phyloP scores from a whole-genome alignment of 2,797 vertebrate genomes.

The Leptoclinus maculatus region DNA sequence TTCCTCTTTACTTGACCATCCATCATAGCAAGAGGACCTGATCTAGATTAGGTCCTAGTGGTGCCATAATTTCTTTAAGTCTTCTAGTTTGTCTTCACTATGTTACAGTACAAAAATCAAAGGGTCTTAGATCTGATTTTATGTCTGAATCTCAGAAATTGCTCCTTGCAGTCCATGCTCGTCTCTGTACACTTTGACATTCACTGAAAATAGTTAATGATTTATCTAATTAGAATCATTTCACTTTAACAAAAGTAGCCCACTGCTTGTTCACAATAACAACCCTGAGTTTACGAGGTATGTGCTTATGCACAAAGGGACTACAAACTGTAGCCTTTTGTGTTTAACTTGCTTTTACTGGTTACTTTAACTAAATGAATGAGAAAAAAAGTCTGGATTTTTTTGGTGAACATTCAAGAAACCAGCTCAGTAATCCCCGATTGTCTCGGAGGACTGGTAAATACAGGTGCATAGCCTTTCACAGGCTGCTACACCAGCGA shows the following conservation, averaged over 20 bases:
- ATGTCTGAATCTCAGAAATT: neutral
- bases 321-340: slow-evolving; percentile 11
- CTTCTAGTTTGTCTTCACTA: slow-evolving; percentile 21
- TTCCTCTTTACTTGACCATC: slow-evolving; percentile 66
- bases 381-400: neutral
- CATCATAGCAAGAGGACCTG: slow-evolving; percentile 57
- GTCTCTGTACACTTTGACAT: neutral
- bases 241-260: slow-evolving; percentile 1
- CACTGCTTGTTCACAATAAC: neutral
- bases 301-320: neutral
- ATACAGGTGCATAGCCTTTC: slow-evolving; percentile 69
- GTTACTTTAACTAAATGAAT: slow-evolving; percentile 10
- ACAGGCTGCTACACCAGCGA: slow-evolving; percentile 63
- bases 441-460: slow-evolving; percentile 56
- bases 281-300: neutral
- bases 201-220: slow-evolving; percentile 1
- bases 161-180: neutral
- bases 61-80: slow-evolving; percentile 26
- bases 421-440: slow-evolving; percentile 40
- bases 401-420: slow-evolving; percentile 28
- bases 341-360: slow-evolving; percentile 12
- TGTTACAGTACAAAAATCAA: slow-evolving; percentile 6
- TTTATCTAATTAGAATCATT: slow-evolving; percentile 19
- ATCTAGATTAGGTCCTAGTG: slow-evolving; percentile 50
- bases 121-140: slow-evolving; percentile 18